These are phyloP conservation scores for Diadumene lineata DNA, from an alignment of 92 coral and sea anemone species.

Conservation along the genomic window DNA sequence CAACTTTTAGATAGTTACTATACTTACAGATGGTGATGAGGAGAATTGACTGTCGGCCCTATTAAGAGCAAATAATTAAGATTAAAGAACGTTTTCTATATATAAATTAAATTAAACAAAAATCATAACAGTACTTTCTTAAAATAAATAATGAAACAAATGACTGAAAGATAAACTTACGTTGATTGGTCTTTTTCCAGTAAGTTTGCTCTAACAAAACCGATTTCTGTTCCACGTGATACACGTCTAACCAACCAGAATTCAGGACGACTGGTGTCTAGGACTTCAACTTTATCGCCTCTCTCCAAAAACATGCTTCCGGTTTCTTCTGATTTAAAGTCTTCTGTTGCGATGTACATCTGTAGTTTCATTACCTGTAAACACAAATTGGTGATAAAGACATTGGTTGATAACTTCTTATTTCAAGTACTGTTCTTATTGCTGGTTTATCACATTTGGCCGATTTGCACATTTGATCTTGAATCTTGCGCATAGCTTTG, in stretches of 20 bases:
- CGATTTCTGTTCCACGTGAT: constrained; percentile 95
- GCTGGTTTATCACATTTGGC: no score
- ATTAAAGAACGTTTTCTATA: no score
- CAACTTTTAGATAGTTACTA: no score
- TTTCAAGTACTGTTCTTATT: neutral
- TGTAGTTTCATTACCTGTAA: constrained; percentile 74
- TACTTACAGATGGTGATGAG: no score
- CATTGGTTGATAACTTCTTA: neutral
- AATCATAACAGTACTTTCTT: no score
- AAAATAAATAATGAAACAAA: no score
- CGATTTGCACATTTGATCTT: no score
- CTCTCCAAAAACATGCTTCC: constrained; percentile 82
- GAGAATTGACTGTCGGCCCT: no score
- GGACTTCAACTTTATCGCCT: constrained; percentile 95
- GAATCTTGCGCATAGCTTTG: no score
- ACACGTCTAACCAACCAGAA: constrained; percentile 98
- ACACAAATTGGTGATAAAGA: neutral
- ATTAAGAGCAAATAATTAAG: no score
- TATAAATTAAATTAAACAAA: no score
- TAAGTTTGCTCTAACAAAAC: constrained; percentile 83
- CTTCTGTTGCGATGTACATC: constrained; percentile 82
- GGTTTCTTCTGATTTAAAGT: constrained; percentile 87
- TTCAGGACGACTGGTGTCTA: constrained; percentile 90
- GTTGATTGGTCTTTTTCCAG: constrained; percentile 68
- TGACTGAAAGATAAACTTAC: constrained; percentile 33